Evolutionary conservation across 1,140 invertebrate species (phyloP), one percentile per base, ranked within the genome.

Genomic region (Drosophila busckii): DNA sequence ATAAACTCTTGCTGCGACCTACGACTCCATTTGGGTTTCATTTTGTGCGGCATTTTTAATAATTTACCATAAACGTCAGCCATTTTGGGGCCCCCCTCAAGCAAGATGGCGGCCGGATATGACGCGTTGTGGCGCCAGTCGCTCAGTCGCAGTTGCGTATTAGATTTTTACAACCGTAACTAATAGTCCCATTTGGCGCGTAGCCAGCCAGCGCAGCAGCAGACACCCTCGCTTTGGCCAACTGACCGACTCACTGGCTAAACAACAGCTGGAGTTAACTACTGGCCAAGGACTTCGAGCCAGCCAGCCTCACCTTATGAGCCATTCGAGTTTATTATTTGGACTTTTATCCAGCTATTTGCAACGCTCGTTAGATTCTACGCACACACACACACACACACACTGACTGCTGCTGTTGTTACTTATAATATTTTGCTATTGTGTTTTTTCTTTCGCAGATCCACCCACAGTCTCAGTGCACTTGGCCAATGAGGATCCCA

Each of bases 401-500:
- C 52, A 48, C n/a, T n/a, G n/a, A n/a, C n/a, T n/a, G n/a, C 25
- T 22, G 17, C 7, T 7, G 28, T 8, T 23, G 26, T 26, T 17
- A 22, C 10, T 38, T 16, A 45, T 35, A n/a, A n/a, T 23, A 29
- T 29, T 26, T 4, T 34, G 23, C 19, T 15, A 13, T 10, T 45
- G 16, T 8, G 15, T 54, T 35, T 31, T 41, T 60, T 31, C 6
- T 29, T 34, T 58, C 38, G 15, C 65, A 87, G 86, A 87, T 87
- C 86, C 86, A 29, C 86, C 86, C 35, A 87, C 76, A 16, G 86
- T 87, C 16, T 87, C 86, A 26, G 86, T 87, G 64, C 86, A 87
- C 40, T 84, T 87, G 66, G 86, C 86, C 56, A 87, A 87, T 41
- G 86, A 87, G 59, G 86, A 87, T 73, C 86, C 86, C 52, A 87